Base-by-base conservation (phyloP, 1,140 invertebrate genomes). In the Drosophila ogumai region DNA sequence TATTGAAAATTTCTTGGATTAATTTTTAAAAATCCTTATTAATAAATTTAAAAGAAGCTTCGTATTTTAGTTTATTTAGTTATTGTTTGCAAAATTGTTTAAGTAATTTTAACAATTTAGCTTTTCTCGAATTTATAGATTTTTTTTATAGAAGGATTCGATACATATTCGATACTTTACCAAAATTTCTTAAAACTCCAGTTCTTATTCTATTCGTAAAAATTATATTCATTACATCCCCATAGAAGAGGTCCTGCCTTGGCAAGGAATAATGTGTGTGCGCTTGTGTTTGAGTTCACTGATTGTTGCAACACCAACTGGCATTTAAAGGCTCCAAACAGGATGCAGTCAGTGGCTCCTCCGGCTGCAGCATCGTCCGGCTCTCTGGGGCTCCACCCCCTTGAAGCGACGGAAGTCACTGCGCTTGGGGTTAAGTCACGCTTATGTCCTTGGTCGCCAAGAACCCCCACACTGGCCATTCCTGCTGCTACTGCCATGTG, bases 271-370 rank as follows among this genome's bases (percentile, higher is more conserved):
- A n/a, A n/a, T n/a, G 25, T 2, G 40, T 32, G 34, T 38, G 46
- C 50, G 25, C 32, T 4, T 36, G 17, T 56, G 36, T 67, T 69
- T 68, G 49, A 47, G 34, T 58, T 50, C 61, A 58, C 56, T 79
- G 81, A 78, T 85, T 85, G 81, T 68, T 65, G 82, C 82, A 55
- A 75, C 68, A 49, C 77, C 82, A 86, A 84, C 66, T 79, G 61
- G 50, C 63, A 81, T 75, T 81, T 67, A 75, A 82, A 73, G 63
- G 75, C 61, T 82, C 61, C 50, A 82, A 87, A 84, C 71, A 75
- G 80, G 69, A 80, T 79, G 61, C 41, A 47, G 43, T 12, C 64
- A 69, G 52, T 25, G 25, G 68, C 25, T 60, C n/a, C 50, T 52
- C 44, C 10, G 17, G 44, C 31, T 66, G 49, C 38, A 54, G 56